These are phyloP conservation scores for Rhinopomastus cyanomelas DNA, from an alignment of 2,113 vertebrate species.

Conservation along the genomic window DNA sequence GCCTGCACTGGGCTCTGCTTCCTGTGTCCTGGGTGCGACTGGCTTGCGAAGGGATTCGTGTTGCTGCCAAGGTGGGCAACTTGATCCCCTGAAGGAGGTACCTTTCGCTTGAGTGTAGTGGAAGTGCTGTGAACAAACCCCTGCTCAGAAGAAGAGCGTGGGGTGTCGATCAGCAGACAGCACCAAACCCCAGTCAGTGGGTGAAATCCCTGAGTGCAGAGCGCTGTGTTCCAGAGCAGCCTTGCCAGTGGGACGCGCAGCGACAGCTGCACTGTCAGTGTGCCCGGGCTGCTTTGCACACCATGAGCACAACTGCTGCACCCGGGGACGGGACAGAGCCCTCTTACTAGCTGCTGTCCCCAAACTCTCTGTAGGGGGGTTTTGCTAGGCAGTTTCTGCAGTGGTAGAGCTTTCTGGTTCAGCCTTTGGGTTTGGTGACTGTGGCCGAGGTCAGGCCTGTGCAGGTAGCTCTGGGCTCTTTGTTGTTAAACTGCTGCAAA, in stretches of 20 bases:
- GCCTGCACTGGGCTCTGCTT: not conserved
- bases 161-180: not conserved
- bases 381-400: not conserved
- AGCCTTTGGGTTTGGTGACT: not conserved
- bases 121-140: not conserved
- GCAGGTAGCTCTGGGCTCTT: not conserved
- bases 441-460: not conserved
- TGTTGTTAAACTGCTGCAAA: not conserved
- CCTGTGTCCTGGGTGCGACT: not conserved
- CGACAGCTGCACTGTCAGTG: not conserved
- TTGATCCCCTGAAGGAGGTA: not conserved
- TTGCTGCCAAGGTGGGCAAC: too few relatives aligned
- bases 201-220: not conserved
- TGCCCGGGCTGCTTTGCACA: not conserved
- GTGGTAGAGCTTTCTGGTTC: not conserved
- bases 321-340: not conserved
- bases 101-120: not conserved
- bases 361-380: not conserved
- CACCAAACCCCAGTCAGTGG: not conserved
- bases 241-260: not conserved
- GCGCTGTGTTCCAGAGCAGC: not conserved
- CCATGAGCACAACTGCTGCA: not conserved
- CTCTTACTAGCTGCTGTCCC: not conserved
- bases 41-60: not conserved
- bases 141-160: not conserved